Percentiles rank a stretch among this genome's conserved stretches.
Conservation (phyloP, 2,888 invertebrate genomes). For the Caenorhabditis sp. region DNA sequence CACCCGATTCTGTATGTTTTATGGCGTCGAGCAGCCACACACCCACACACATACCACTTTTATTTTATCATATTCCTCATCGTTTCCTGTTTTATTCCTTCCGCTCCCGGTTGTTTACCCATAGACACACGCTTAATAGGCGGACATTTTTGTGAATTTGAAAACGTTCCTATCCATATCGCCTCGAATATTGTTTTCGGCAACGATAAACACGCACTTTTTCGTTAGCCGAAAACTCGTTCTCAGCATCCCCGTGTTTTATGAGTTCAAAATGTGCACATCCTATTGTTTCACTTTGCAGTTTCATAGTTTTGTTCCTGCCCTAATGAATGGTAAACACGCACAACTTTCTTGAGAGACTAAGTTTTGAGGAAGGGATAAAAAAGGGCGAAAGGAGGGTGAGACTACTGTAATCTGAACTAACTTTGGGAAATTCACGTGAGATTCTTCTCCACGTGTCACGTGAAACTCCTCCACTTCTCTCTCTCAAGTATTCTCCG, state of each 20-base stretch:
- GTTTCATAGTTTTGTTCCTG: slow-evolving; percentile 23
- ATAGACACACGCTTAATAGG: neutral
- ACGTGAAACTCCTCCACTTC: too few species aligned
- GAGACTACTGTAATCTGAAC: too few species aligned
- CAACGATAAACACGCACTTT: neutral
- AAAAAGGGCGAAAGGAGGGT: too few species aligned
- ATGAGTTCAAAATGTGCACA: slow-evolving; percentile 23
- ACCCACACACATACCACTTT: neutral
- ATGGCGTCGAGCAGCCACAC: slow-evolving; percentile 1
- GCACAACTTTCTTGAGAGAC: too few species aligned
- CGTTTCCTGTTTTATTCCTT: slow-evolving; percentile 46
- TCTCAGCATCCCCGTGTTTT: slow-evolving; percentile 14
- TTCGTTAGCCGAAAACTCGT: slow-evolving; percentile 5
- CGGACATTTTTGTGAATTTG: slow-evolving; percentile 19
- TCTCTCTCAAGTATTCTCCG: too few species aligned
- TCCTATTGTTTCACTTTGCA: slow-evolving; percentile 6
- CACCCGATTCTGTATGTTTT: slow-evolving; percentile 31
- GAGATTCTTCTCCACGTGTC: too few species aligned
- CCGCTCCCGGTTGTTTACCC: neutral
- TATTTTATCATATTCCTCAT: slow-evolving; percentile 53
- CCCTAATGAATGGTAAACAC: slow-evolving; percentile 14
- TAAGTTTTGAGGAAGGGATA: too few species aligned
- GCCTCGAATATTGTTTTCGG: neutral
- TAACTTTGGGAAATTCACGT: too few species aligned
- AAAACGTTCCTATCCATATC: slow-evolving; percentile 20